Percentiles rank a stretch among this genome's conserved stretches.
phyloP scores from a whole-genome alignment of 2,113 vertebrate species.

The Alethe castanea region DNA sequence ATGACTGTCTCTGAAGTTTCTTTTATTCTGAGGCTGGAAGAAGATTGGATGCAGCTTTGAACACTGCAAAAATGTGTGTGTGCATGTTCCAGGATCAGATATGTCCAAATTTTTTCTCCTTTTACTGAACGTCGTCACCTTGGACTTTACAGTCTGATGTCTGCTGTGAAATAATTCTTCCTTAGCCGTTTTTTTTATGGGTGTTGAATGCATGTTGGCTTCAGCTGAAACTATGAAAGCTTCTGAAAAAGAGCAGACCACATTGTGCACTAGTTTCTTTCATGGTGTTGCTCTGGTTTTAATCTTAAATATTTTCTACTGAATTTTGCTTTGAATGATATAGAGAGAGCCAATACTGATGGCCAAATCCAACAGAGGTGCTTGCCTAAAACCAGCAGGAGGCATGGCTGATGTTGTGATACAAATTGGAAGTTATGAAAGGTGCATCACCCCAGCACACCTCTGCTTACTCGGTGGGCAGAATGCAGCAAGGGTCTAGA shows the following conservation, averaged over 20 bases:
- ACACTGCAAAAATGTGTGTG: not conserved
- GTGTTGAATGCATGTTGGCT: not conserved
- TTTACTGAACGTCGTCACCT: not conserved
- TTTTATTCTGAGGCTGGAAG: not conserved
- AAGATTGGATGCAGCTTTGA: not conserved
- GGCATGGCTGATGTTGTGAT: not conserved
- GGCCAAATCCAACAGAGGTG: not conserved
- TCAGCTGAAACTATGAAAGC: not conserved
- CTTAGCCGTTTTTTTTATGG: not conserved
- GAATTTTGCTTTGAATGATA: not conserved
- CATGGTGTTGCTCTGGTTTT: not conserved
- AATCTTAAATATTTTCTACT: not conserved
- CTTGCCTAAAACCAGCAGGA: not conserved
- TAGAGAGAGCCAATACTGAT: not conserved
- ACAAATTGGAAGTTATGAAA: not conserved
- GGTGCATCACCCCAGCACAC: not conserved
- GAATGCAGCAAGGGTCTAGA: not conserved
- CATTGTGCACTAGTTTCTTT: not conserved
- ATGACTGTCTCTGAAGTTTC: not conserved
- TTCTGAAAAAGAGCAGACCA: not conserved
- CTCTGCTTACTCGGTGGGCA: not conserved
- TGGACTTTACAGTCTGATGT: not conserved
- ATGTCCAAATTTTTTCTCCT: not conserved
- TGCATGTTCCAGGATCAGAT: fast-evolving
- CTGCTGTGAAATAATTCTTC: not conserved